Evolutionary conservation across 2,888 invertebrate genomes (phyloP).

Genomic region (Apocheima hispidaria): DNA sequence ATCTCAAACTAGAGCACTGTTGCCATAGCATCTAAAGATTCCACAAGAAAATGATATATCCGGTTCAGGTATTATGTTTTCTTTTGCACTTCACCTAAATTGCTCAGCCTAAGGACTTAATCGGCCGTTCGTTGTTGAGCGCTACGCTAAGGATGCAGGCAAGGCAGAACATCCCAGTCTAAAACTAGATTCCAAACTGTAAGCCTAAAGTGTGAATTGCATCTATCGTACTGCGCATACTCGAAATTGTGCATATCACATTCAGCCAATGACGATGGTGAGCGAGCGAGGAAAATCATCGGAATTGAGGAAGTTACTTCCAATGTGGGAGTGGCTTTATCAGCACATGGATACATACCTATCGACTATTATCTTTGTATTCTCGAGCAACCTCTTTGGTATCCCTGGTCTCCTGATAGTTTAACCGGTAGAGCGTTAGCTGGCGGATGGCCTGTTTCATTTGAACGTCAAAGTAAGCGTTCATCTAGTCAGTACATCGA

Average conservation of each 20-base stretch:
- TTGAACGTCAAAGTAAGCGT: too few relatives aligned
- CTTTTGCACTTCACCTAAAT: too few relatives aligned
- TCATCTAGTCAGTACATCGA: too few relatives aligned
- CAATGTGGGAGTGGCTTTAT: constrained; percentile 7
- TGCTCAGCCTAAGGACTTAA: too few relatives aligned
- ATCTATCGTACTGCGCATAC: constrained; percentile 33
- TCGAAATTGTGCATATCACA: constrained; percentile 11
- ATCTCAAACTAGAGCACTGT: too few relatives aligned
- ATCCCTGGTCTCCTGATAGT: constrained; percentile 7
- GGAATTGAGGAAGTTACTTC: background rate
- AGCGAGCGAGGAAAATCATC: constrained; percentile 15
- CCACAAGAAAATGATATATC: too few relatives aligned
- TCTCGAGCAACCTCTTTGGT: background rate
- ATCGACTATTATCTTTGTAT: background rate
- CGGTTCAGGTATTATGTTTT: too few relatives aligned
- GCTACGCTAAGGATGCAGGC: background rate
- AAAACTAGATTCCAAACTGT: constrained; percentile 28
- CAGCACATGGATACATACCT: background rate
- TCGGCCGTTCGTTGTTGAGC: background rate
- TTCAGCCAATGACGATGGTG: background rate
- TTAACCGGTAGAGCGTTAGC: background rate
- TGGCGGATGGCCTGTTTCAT: too few relatives aligned
- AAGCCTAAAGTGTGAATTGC: constrained; percentile 19
- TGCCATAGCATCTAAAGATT: too few relatives aligned
- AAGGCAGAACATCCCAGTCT: constrained; percentile 20